Conservation (phyloP, 1,140 invertebrate species). For the Bombus consobrinus region DNA sequence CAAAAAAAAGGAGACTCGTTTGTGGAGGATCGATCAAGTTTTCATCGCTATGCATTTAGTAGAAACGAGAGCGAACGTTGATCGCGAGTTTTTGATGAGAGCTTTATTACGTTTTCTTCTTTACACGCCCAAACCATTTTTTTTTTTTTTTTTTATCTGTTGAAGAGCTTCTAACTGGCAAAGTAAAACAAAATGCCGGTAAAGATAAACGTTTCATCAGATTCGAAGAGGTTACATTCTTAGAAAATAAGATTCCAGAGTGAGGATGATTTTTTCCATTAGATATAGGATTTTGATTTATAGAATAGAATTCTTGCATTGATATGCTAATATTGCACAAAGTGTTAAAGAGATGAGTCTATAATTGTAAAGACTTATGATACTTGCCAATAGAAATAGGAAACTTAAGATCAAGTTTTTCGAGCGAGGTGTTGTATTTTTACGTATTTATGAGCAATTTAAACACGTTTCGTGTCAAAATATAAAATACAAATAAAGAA, state of each 20-base stretch:
- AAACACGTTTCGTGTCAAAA: no score
- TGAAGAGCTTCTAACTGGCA: neutral
- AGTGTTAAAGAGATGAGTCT: no score
- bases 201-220: neutral
- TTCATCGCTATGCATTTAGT: slow-evolving; percentile 5
- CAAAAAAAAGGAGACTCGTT: slow-evolving; percentile 13
- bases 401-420: no score
- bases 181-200: neutral
- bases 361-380: no score
- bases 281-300: neutral
- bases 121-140: no score
- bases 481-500: no score
- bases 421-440: no score
- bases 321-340: neutral
- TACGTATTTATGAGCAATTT: no score
- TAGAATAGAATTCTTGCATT: neutral
- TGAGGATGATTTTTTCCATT: neutral
- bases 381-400: no score
- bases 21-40: slow-evolving; percentile 30
- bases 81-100: slow-evolving; percentile 26
- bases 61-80: neutral
- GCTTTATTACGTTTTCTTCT: slow-evolving; percentile 12
- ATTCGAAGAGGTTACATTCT: neutral
- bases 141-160: neutral
- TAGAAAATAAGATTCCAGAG: no score